Conservation (phyloP, 2,888 invertebrate species). For the Drosophila robusta region DNA sequence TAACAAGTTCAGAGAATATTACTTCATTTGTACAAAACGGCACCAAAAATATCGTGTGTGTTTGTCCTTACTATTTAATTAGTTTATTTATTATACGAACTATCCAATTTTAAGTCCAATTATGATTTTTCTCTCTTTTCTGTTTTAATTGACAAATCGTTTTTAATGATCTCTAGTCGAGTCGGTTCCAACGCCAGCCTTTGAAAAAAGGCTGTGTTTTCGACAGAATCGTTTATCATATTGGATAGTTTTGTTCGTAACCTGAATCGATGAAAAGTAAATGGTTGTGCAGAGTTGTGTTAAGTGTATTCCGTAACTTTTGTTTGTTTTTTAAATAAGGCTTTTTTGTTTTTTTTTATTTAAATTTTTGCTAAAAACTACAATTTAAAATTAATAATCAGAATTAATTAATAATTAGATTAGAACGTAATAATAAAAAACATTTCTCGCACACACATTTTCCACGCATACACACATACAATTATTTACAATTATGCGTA, state of each 20-base stretch:
- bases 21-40: conserved; percentile 62
- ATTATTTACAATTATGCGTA: conserved; percentile 65
- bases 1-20: conserved; percentile 59
- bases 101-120: conserved; percentile 11
- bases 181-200: conserved; percentile 25
- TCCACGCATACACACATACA: conserved; percentile 24
- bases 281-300: conserved; percentile 46
- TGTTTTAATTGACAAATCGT: conserved; percentile 58
- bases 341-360: conserved; percentile 77
- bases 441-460: conserved; percentile 44
- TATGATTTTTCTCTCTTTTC: conserved; percentile 5
- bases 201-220: not conserved
- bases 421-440: conserved; percentile 76
- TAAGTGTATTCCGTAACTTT: conserved; percentile 23
- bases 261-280: conserved; percentile 52
- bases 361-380: conserved; percentile 79
- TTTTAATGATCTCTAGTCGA: conserved; percentile 22
- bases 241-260: conserved; percentile 17
- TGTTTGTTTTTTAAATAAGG: conserved; percentile 68
- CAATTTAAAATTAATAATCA: conserved; percentile 78
- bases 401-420: conserved; percentile 73
- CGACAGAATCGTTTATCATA: conserved; percentile 5
- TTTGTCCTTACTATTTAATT: conserved; percentile 32
- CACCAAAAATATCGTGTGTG: conserved; percentile 47
- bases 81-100: conserved; percentile 22